phyloP scores from a whole-genome alignment of 2,113 vertebrate genomes.

The Calyptomena viridis region DNA sequence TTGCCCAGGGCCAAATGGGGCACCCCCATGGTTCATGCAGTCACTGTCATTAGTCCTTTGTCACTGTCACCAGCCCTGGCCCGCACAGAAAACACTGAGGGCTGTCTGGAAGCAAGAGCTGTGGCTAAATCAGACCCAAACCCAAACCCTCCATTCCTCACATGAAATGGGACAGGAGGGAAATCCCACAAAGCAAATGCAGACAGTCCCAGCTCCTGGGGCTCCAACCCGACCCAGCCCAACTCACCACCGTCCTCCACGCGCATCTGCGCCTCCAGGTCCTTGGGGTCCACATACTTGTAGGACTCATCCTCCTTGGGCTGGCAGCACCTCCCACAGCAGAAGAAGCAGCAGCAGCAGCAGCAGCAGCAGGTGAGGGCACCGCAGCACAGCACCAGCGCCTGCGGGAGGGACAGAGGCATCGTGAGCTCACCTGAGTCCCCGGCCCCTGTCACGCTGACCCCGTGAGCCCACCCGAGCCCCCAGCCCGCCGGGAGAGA shows the following conservation, averaged over 20 bases:
- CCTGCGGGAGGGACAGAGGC: conserved; percentile 38
- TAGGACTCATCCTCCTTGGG: conserved; percentile 80
- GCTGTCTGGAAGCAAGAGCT: background rate
- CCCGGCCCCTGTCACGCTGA: background rate
- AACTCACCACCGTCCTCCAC: conserved; percentile 76
- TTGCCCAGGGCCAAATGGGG: background rate
- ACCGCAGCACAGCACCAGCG: conserved; percentile 78
- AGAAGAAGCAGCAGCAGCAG: conserved; percentile 91
- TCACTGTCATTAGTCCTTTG: background rate
- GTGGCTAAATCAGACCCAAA: fast-evolving
- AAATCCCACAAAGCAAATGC: background rate
- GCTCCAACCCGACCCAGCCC: background rate
- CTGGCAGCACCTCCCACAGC: conserved; percentile 84
- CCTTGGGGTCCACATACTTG: conserved; percentile 81
- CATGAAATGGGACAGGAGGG: fast-evolving
- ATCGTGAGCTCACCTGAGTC: background rate
- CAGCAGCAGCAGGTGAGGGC: conserved; percentile 88
- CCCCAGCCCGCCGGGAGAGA: background rate
- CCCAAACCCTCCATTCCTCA: background rate
- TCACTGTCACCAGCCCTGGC: background rate
- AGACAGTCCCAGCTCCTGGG: too few relatives aligned
- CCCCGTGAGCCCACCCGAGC: background rate
- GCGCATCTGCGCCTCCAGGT: conserved; percentile 83
- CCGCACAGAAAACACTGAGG: fast-evolving
- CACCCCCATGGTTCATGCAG: fast-evolving